Conservation (phyloP, 2,797 vertebrate species). For the Delichon dasypus region DNA sequence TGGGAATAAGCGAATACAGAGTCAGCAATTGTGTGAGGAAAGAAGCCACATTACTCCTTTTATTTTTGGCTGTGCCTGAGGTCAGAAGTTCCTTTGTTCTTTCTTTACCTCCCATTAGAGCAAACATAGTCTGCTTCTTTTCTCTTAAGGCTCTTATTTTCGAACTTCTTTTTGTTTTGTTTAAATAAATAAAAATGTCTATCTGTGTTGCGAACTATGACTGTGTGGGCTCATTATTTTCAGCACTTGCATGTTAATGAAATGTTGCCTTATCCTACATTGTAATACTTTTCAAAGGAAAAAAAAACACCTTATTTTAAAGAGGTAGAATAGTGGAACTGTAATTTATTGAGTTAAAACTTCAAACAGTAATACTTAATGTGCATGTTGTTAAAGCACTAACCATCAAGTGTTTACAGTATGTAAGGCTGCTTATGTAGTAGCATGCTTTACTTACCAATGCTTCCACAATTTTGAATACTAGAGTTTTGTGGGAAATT, state of each 20-base stretch:
- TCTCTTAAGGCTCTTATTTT: background rate
- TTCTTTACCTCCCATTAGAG: conserved; percentile 43
- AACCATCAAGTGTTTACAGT: background rate
- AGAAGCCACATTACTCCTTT: conserved; percentile 37
- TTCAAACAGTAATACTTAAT: background rate
- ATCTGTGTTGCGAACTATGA: background rate
- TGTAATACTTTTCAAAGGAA: background rate
- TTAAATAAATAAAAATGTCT: conserved; percentile 18
- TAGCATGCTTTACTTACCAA: background rate
- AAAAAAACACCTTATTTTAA: background rate
- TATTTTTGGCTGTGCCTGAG: conserved; percentile 50
- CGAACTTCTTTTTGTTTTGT: background rate
- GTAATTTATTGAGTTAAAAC: background rate
- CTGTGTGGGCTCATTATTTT: conserved; percentile 5
- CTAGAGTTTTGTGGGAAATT: background rate
- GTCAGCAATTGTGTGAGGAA: conserved; percentile 29
- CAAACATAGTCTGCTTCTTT: conserved; percentile 23
- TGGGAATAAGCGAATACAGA: background rate
- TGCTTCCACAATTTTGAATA: background rate
- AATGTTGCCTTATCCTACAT: background rate
- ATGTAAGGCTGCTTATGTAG: background rate
- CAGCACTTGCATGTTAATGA: conserved; percentile 16
- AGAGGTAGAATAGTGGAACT: background rate
- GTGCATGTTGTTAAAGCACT: background rate
- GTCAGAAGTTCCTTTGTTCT: conserved; percentile 63